phyloP scores from a whole-genome alignment of 1,140 invertebrate genomes.

The Chelonus insularis region DNA sequence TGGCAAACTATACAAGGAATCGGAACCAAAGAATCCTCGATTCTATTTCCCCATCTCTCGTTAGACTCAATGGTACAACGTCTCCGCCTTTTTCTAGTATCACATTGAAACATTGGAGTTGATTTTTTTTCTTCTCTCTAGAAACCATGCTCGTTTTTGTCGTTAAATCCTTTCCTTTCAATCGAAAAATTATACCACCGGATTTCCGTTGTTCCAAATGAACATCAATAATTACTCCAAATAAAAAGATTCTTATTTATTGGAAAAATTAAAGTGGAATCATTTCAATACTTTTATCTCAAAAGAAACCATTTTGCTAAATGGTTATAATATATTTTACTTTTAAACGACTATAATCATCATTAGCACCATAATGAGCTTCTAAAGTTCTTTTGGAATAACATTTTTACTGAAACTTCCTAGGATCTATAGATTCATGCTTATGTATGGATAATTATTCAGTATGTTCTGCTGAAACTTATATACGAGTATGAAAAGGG shows the following conservation, averaged over 20 bases:
- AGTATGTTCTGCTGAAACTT: no score
- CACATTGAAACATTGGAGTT: background rate
- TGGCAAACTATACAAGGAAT: background rate
- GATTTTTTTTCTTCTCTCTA: background rate
- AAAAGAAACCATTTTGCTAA: no score
- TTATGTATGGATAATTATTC: no score
- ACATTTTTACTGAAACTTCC: no score
- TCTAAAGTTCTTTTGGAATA: no score
- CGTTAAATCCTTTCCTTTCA: background rate
- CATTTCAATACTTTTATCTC: no score
- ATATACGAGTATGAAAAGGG: background rate
- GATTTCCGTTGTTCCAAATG: background rate
- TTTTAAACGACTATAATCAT: no score
- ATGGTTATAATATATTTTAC: no score
- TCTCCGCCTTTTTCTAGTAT: slow-evolving; percentile 1
- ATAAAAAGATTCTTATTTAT: background rate
- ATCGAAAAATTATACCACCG: background rate
- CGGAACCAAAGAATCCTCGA: background rate
- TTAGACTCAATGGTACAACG: background rate
- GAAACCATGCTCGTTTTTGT: background rate
- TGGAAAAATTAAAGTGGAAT: background rate
- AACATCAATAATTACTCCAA: background rate
- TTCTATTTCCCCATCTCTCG: background rate
- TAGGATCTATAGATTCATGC: no score
- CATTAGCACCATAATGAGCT: no score